These are phyloP conservation scores for Tenebrio molitor DNA, from an alignment of 1,140 invertebrate species.

Conservation along the genomic window DNA sequence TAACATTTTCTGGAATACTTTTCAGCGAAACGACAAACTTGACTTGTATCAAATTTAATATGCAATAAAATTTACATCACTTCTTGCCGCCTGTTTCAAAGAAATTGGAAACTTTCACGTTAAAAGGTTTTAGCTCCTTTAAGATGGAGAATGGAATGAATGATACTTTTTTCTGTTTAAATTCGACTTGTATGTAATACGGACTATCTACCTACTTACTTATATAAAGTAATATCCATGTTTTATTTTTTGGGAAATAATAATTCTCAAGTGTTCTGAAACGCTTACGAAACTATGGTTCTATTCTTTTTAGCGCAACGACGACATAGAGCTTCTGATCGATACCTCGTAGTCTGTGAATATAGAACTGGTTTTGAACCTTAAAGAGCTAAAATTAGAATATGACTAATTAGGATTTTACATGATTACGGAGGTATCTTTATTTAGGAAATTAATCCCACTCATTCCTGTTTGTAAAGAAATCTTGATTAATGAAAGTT, in stretches of 20 bases:
- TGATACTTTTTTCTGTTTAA: constrained; percentile 8
- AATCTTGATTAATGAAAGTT: constrained; percentile 21
- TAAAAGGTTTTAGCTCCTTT: constrained; percentile 4
- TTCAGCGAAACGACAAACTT: not conserved
- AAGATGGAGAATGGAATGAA: not conserved
- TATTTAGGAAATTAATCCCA: no score
- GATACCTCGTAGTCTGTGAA: not conserved
- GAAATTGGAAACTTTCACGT: constrained; percentile 26
- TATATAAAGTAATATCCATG: no score
- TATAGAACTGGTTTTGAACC: constrained; percentile 5
- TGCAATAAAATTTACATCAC: constrained; percentile 24
- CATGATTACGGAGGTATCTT: no score
- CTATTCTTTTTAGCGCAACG: not conserved
- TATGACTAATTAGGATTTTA: no score
- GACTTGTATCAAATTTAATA: constrained; percentile 27
- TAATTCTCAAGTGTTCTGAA: no score
- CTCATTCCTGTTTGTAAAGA: no score
- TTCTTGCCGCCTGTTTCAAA: constrained; percentile 13
- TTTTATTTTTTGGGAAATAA: no score
- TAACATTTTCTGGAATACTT: not conserved
- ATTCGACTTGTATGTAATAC: not conserved
- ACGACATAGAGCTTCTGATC: not conserved
- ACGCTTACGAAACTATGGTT: no score
- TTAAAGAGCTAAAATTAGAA: no score
- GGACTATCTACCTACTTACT: not conserved